A percentile compares a stretch with the other conserved stretches of the same genome.
Conservation (phyloP, 2,888 invertebrate genomes). For the Smittia sp. region DNA sequence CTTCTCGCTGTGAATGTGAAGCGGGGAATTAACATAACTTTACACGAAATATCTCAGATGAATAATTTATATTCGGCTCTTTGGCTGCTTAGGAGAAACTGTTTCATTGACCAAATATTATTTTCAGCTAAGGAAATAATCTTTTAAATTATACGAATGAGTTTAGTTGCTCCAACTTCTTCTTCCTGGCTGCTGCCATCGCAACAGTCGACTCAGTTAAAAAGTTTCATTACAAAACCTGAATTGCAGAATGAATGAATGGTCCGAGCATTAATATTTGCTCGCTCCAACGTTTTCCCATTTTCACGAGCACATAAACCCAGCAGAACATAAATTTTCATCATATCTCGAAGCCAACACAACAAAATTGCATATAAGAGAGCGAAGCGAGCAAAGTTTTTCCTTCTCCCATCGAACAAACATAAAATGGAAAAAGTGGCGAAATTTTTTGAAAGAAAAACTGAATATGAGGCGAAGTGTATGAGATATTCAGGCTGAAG, state of each 20-base stretch:
- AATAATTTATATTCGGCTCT: conserved; percentile 25
- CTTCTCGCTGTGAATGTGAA: conserved; percentile 8
- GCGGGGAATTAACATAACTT: conserved; percentile 20
- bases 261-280: not conserved
- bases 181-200: not conserved
- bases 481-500: conserved; percentile 1
- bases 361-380: not conserved
- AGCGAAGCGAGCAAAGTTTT: not conserved
- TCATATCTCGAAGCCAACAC: not conserved
- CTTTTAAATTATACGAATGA: not conserved
- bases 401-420: not conserved
- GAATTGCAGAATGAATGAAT: no score
- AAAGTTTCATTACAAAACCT: not conserved
- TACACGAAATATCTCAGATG: conserved; percentile 34
- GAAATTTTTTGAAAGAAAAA: not conserved
- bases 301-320: not conserved
- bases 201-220: not conserved
- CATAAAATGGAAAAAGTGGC: not conserved
- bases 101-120: no score
- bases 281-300: not conserved
- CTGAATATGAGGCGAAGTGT: not conserved
- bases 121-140: no score
- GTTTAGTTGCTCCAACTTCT: not conserved
- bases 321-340: conserved; percentile 10
- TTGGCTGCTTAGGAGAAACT: no score